Evolutionary conservation across 2,888 invertebrate species (phyloP), one percentile per base, ranked within the genome.

Genomic region (Noctua fimbriata): DNA sequence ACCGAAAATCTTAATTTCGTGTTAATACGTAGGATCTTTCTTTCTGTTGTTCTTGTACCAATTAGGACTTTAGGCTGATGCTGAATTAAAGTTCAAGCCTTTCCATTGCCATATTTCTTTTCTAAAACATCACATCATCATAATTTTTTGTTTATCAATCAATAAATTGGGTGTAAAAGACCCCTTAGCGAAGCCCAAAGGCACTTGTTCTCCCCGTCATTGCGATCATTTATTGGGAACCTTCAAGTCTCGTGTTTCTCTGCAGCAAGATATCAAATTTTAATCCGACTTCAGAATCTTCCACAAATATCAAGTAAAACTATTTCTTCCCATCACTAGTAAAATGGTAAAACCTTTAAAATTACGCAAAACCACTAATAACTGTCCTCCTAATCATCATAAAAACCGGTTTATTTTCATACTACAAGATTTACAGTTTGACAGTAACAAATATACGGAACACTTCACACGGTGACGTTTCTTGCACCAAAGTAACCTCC

Each of bases 361-460:
- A 76, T 84, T 69, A 79, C 73, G 47, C 69, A 72, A 44, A 87
- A 70, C 73, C 32, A 63, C 70, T 77, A 76, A 70, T 81, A 73
- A 82, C 75, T 69, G 65, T 78, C 69, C 14, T 63, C 28, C 58
- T 74, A 76, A 88, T 74, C 79, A 81, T 72, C 47, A 63, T 79
- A 80, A 76, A 89, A 89, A 79, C 86, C 47, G 70, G 87, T 81
- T 79, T 84, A 88, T 89, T 89, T 87, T 87, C 88, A 88, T 87
- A 82, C 82, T 73, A 49, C 85, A 85, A 85, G 87, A 85, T 83
- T 84, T 72, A 81, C 69, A 76, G 47, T 83, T 71, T 88, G 90
- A 91, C 92, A 90, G 87, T 87, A 76, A 90, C 87, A 85, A 91
- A 91, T 90, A 85, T 83, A 81, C 81, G 67, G 78, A 77, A 83